Evolutionary conservation across 2,888 invertebrate genomes (phyloP).

Genomic region (Chromoteleia sp.): DNA sequence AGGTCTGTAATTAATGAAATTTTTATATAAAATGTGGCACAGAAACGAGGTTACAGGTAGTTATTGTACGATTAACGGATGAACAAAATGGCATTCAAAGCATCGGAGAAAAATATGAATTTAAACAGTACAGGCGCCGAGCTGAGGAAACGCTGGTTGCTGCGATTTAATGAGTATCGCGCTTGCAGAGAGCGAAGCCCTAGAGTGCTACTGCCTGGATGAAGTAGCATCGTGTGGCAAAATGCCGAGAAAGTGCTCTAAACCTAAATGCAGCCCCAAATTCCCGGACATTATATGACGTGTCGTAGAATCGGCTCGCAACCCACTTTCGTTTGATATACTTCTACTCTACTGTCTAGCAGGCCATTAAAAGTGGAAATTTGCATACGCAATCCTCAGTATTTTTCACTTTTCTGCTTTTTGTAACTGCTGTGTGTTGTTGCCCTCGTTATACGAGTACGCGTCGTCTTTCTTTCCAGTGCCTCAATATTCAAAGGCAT

Average conservation of each 20-base stretch:
- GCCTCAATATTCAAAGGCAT: slow-evolving; percentile 39
- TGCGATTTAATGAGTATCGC: slow-evolving; percentile 35
- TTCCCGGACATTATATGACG: slow-evolving; percentile 32
- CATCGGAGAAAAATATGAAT: slow-evolving; percentile 7
- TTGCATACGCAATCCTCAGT: slow-evolving; percentile 42
- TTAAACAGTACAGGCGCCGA: slow-evolving; percentile 15
- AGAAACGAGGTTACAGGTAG: slow-evolving; percentile 14
- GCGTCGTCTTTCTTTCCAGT: slow-evolving; percentile 21
- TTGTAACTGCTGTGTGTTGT: slow-evolving; percentile 20
- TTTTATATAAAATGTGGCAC: neutral
- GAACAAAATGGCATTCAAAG: slow-evolving; percentile 3
- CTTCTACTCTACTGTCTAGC: slow-evolving; percentile 40
- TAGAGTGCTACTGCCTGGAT: slow-evolving; percentile 16
- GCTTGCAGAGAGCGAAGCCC: slow-evolving; percentile 9
- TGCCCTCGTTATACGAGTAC: slow-evolving; percentile 23
- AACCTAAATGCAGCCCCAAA: slow-evolving; percentile 41
- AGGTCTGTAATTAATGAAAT: slow-evolving; percentile 19
- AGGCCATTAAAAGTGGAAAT: slow-evolving; percentile 55
- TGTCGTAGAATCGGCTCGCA: slow-evolving; percentile 26
- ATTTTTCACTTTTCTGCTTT: slow-evolving; percentile 39
- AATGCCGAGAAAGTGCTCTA: slow-evolving; percentile 36
- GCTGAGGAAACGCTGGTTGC: slow-evolving; percentile 9
- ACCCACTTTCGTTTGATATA: slow-evolving; percentile 58
- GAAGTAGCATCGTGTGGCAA: slow-evolving; percentile 36
- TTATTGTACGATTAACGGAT: slow-evolving; percentile 6